These are phyloP conservation scores for Drosophila buzzatii DNA, from an alignment of 2,888 invertebrate species.

Conservation along the genomic window DNA sequence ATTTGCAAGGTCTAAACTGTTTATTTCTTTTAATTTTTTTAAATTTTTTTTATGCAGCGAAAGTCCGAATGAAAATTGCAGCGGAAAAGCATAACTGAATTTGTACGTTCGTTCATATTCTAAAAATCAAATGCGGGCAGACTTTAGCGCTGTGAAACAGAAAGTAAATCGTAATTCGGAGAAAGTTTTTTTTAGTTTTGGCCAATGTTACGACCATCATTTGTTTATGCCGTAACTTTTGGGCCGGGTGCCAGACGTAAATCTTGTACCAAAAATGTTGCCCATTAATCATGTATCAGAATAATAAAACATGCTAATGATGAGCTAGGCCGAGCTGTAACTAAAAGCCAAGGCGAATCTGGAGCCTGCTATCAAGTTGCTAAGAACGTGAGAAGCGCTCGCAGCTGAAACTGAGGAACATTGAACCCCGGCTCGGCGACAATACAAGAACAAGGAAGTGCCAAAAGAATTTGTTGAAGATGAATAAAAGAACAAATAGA, in stretches of 20 bases:
- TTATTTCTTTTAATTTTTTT: background rate
- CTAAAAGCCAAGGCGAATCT: constrained; percentile 25
- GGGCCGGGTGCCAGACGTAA: constrained; percentile 27
- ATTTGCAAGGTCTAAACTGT: constrained; percentile 25
- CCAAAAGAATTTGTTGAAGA: constrained; percentile 28
- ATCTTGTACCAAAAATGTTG: constrained; percentile 12
- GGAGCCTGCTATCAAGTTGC: constrained; percentile 3
- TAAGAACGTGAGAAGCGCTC: constrained; percentile 52
- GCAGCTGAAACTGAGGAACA: constrained; percentile 43
- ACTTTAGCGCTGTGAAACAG: constrained; percentile 64
- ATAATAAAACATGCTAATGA: constrained; percentile 64
- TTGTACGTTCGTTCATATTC: constrained; percentile 43
- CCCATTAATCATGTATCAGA: constrained; percentile 74
- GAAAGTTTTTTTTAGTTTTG: constrained; percentile 56
- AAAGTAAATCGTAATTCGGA: constrained; percentile 75
- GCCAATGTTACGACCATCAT: constrained; percentile 34
- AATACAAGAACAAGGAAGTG: constrained; percentile 43
- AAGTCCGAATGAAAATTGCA: constrained; percentile 57
- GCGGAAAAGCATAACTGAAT: constrained; percentile 24
- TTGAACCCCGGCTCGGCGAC: constrained; percentile 52
- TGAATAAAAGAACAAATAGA: constrained; percentile 18
- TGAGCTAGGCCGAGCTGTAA: constrained; percentile 41
- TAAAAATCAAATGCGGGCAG: constrained; percentile 46
- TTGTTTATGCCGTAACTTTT: constrained; percentile 66
- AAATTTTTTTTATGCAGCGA: constrained; percentile 59